Evolutionary conservation across 2,113 vertebrate species (phyloP).

Genomic region (Rynchops niger): DNA sequence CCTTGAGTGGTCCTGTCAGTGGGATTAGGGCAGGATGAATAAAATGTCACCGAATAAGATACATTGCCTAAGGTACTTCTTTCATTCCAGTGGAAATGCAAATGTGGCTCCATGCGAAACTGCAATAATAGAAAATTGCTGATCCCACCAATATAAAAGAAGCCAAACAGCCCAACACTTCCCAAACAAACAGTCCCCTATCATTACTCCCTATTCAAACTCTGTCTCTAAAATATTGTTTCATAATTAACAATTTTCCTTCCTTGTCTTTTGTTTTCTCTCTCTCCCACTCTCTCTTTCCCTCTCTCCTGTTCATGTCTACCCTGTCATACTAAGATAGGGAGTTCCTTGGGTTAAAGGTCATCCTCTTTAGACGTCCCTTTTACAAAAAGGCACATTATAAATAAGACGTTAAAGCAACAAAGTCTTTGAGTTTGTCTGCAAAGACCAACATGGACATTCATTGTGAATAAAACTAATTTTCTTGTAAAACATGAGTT

Average conservation of each 20-base stretch:
- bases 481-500: background rate
- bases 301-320: background rate
- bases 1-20: background rate
- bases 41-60: background rate
- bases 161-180: background rate
- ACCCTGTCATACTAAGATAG: background rate
- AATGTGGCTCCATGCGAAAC: background rate
- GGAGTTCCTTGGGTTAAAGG: background rate
- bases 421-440: background rate
- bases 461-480: background rate
- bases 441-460: background rate
- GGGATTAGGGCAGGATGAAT: background rate
- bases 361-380: background rate
- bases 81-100: background rate
- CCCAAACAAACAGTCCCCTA: background rate
- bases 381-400: background rate
- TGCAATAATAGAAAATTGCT: background rate
- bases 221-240: background rate
- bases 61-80: background rate
- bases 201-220: background rate
- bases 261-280: background rate
- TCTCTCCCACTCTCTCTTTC: background rate
- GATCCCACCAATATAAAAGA: background rate
- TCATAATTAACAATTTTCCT: background rate
- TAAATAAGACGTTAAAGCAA: background rate